A percentile compares a stretch with the other conserved stretches of the same genome.
Evolutionary conservation across 2,113 vertebrate species (phyloP).

Genomic region (Aptenodytes forsteri): DNA sequence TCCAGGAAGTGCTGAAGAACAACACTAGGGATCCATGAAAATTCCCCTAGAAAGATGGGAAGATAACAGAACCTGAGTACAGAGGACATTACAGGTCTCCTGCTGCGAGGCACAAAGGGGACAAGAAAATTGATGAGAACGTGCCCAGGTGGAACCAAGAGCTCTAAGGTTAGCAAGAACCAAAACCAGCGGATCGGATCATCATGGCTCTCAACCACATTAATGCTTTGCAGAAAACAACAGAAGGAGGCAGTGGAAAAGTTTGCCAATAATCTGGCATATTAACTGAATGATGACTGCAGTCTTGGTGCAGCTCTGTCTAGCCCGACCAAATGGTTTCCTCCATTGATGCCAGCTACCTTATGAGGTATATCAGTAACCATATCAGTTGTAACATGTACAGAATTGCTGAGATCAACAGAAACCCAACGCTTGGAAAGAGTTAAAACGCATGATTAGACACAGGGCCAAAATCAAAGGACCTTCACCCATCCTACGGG

Average conservation of each 20-base stretch:
- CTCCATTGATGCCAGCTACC: constrained; percentile 29
- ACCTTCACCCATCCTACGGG: constrained; percentile 41
- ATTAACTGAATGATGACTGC: constrained; percentile 3
- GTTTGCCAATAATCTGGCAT: constrained; percentile 10
- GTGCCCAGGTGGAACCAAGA: background rate
- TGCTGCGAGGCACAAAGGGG: background rate
- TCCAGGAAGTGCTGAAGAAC: background rate
- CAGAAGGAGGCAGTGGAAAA: background rate
- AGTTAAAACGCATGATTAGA: constrained; percentile 68
- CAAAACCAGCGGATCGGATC: background rate
- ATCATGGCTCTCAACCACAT: background rate
- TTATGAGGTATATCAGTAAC: constrained; percentile 52
- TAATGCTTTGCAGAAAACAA: constrained; percentile 31
- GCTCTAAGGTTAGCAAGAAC: background rate
- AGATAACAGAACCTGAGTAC: background rate
- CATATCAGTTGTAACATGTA: constrained; percentile 64
- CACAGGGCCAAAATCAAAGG: constrained; percentile 56
- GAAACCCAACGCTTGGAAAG: constrained; percentile 59
- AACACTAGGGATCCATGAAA: background rate
- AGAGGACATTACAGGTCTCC: background rate
- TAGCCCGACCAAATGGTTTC: constrained; percentile 40
- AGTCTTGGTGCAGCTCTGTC: constrained; percentile 14
- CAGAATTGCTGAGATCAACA: constrained; percentile 62
- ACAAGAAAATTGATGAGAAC: background rate
- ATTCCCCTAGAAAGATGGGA: background rate